Evolutionary conservation across 2,888 invertebrate genomes (phyloP).

Genomic region (Microchrysa polita): DNA sequence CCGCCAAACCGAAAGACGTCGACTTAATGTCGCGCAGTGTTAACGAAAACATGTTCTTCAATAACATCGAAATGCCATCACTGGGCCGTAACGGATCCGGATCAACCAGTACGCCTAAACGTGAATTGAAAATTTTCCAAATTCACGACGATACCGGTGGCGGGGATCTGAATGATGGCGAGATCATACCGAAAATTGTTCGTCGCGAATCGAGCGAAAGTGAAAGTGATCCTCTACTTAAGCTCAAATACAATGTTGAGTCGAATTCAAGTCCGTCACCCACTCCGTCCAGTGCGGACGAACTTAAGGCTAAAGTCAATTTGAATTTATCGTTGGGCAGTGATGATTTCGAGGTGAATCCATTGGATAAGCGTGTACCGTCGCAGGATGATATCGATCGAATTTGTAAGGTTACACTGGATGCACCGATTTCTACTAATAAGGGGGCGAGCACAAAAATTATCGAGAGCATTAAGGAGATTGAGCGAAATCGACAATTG

Average conservation of each 20-base stretch:
- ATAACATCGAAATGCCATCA: slow-evolving; percentile 63
- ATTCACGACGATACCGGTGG: slow-evolving; percentile 49
- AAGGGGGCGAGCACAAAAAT: slow-evolving; percentile 79
- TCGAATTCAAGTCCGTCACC: slow-evolving; percentile 37
- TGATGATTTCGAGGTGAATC: slow-evolving; percentile 64
- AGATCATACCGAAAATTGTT: slow-evolving; percentile 47
- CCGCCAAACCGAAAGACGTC: slow-evolving; percentile 53
- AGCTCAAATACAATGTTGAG: slow-evolving; percentile 53
- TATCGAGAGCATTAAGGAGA: slow-evolving; percentile 86
- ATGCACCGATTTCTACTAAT: slow-evolving; percentile 79
- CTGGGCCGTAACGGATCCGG: slow-evolving; percentile 20
- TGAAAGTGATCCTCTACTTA: slow-evolving; percentile 53
- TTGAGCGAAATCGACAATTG: slow-evolving; percentile 85
- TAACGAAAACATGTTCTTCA: slow-evolving; percentile 67
- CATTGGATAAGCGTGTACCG: slow-evolving; percentile 67
- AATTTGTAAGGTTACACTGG: slow-evolving; percentile 87
- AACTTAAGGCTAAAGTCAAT: slow-evolving; percentile 50
- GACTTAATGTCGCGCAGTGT: slow-evolving; percentile 67
- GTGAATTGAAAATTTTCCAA: slow-evolving; percentile 56
- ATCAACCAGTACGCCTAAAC: slow-evolving; percentile 58
- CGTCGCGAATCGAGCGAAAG: slow-evolving; percentile 42
- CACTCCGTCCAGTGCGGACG: slow-evolving; percentile 31
- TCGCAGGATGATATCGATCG: slow-evolving; percentile 89
- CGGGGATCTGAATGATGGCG: not conserved
- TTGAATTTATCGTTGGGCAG: slow-evolving; percentile 63